A percentile compares a stretch with the other conserved stretches of the same genome.
These are phyloP conservation scores for Leuciscus waleckii DNA, from an alignment of 2,797 vertebrate genomes.

Conservation along the genomic window DNA sequence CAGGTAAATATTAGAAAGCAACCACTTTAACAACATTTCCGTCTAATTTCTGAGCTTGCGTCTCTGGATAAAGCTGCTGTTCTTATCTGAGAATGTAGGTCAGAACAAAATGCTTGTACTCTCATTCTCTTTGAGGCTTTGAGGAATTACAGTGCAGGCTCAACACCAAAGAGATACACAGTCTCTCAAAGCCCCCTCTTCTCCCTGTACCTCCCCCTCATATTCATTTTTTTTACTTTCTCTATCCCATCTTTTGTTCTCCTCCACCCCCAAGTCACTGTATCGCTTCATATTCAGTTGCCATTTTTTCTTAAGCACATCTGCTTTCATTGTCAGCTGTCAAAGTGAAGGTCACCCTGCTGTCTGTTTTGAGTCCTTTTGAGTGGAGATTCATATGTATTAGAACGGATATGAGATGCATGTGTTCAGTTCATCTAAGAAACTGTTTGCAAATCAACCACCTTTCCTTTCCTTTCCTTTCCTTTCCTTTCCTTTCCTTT, in stretches of 20 bases:
- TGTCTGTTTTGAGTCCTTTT: conserved; percentile 2
- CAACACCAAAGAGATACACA: conserved; percentile 24
- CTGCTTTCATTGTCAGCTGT: background rate
- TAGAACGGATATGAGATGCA: background rate
- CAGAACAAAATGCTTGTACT: conserved; percentile 24
- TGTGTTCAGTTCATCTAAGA: background rate
- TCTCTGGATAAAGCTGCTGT: conserved; percentile 19
- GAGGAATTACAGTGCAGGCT: conserved; percentile 41
- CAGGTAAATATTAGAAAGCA: background rate
- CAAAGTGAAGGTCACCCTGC: conserved; percentile 27
- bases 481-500: too few species aligned
- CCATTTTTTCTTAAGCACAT: background rate
- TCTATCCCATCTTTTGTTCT: background rate
- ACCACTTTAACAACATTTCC: background rate
- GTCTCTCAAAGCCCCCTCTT: background rate
- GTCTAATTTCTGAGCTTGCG: background rate
- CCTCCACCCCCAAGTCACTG: background rate
- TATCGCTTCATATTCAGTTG: conserved; percentile 11
- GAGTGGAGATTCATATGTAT: conserved; percentile 18
- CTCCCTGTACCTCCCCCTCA: conserved; percentile 9
- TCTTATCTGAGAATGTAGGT: conserved; percentile 40
- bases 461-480: background rate
- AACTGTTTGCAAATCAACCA: background rate
- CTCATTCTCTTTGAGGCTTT: conserved; percentile 33
- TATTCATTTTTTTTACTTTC: background rate